Base-by-base conservation (phyloP, 2,888 invertebrate species). In the Epinotia ramella region DNA sequence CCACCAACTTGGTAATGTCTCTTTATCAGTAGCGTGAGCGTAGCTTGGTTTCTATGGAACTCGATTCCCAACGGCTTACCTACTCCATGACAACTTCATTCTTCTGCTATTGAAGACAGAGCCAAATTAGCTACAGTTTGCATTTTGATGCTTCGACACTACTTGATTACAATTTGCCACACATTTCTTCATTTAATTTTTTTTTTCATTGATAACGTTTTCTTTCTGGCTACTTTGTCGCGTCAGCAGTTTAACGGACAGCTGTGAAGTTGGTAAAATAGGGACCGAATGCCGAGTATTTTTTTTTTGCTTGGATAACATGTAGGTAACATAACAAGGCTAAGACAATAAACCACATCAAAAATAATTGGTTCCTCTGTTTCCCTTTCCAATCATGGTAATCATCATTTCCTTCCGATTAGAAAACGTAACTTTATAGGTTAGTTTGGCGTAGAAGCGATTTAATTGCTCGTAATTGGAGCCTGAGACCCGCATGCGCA, bases 401-500 rank as follows among this genome's bases (percentile, higher is more conserved):
- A 74, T 69, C 28, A 72, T 16, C 28, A 64, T 69, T 66, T 75
- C 71, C 70, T 75, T 75, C 75, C 70, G 71, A 60, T 60, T 75
- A 75, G 75, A 75, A 75, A 75, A 71, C 66, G 71, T 33, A 57
- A 62, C 56, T 65, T 60, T 66, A 44, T 71, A 75, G 70, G 71
- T 66, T 65, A 70, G 69, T 75, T 75, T 59, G 71, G 66, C 66
- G 71, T 44, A 64, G 69, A 69, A 71, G 65, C 65, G 64, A 65
- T 70, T 57, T 70, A 75, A 75, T 75, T 71, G 53, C 49, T 11
- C n/a, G 40, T 66, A 75, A 75, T 75, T 71, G 71, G 75, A 66
- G 70, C 75, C 75, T 75, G 75, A 60, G 75, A 75, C 70, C 74
- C 40, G 18, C 67, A 33, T 57, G 13, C 2, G 57, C 65, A 59